Conservation (phyloP, 2,888 invertebrate genomes). For the Eumacrocentrus americanus region DNA sequence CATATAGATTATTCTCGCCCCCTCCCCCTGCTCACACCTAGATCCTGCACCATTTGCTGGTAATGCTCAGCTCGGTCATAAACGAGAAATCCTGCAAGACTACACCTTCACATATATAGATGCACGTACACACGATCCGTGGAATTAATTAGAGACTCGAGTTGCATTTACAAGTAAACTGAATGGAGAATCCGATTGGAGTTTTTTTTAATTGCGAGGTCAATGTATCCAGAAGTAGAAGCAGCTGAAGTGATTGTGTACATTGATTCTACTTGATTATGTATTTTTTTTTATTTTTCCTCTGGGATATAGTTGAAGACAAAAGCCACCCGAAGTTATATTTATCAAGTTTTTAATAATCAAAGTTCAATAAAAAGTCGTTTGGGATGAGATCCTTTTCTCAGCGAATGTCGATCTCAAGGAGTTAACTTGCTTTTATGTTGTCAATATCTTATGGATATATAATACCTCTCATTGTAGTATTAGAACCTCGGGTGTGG, state of each 20-base stretch:
- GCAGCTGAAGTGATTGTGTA: conserved; percentile 1
- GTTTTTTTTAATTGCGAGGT: conserved; percentile 16
- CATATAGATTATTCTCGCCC: conserved; percentile 7
- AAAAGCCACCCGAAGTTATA: too few species aligned
- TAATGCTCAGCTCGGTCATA: conserved; percentile 2
- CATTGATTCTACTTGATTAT: neutral
- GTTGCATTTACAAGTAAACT: conserved; percentile 17
- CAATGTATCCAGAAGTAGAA: neutral
- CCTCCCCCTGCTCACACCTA: neutral
- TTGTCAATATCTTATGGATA: too few species aligned
- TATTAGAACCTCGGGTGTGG: too few species aligned
- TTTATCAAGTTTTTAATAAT: neutral
- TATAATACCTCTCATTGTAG: too few species aligned
- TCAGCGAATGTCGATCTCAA: too few species aligned
- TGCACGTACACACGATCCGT: neutral
- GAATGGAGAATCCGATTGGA: conserved; percentile 14
- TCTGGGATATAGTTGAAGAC: neutral
- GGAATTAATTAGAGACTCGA: conserved; percentile 25
- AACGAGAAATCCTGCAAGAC: conserved; percentile 15
- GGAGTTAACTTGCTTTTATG: too few species aligned
- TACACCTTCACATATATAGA: neutral
- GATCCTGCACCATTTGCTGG: conserved; percentile 6
- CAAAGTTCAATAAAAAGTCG: too few species aligned
- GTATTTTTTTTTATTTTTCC: neutral
- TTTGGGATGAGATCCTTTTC: too few species aligned